Percentiles rank a stretch among this genome's conserved stretches.
Evolutionary conservation across 2,888 invertebrate genomes (phyloP).

Genomic region (Podabrus alpinus): DNA sequence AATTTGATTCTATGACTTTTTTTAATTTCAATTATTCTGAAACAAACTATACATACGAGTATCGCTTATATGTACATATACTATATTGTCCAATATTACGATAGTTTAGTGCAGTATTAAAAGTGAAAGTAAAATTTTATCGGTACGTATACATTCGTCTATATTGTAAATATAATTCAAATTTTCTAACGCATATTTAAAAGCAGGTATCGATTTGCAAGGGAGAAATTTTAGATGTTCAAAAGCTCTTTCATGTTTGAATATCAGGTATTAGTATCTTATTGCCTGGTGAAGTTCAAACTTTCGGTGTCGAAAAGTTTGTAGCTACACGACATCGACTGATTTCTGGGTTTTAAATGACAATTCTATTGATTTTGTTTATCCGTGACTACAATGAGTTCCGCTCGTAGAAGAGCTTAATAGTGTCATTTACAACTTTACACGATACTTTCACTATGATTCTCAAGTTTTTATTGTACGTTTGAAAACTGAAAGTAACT

Average conservation of each 20-base stretch:
- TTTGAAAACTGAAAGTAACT: not conserved
- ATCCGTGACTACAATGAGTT: not conserved
- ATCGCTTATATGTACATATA: no score
- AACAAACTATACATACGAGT: no score
- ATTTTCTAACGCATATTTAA: not conserved
- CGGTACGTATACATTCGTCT: not conserved
- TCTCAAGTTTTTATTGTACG: no score
- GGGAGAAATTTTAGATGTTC: not conserved
- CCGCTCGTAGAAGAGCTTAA: not conserved
- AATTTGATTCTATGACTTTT: no score
- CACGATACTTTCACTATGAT: not conserved
- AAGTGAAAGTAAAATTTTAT: not conserved
- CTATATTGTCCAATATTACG: not conserved
- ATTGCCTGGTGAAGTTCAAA: not conserved
- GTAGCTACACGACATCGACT: not conserved
- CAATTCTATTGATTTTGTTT: not conserved
- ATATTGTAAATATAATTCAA: not conserved
- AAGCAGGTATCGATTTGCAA: not conserved
- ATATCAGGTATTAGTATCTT: not conserved
- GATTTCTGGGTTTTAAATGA: not conserved
- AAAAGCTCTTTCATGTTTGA: not conserved
- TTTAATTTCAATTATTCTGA: no score
- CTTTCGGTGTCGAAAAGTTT: not conserved
- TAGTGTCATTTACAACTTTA: not conserved
- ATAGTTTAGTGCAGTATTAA: not conserved